Base-by-base conservation (phyloP, 2,113 vertebrate species). In the Cairina moschata region DNA sequence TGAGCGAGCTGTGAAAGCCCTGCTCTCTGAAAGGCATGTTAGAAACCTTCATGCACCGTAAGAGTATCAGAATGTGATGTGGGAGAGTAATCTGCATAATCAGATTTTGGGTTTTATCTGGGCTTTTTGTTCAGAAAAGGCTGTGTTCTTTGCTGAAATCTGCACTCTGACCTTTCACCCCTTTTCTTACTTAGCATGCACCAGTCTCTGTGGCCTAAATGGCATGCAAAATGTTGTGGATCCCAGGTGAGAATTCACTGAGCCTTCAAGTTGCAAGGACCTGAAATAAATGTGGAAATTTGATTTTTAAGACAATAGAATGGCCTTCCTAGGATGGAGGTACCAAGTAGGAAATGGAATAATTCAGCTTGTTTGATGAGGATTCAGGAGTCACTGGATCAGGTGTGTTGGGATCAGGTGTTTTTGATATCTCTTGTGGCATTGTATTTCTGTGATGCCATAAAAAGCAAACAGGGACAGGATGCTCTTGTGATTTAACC, bases 51-150 rank as follows among this genome's bases (percentile, higher is more conserved):
- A 95, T 66, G 38, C 34, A 29, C 22, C 9, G 9, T 72, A 31
- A 86, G 31, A 73, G 17, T 84, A 76, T 84, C 66, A 25, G 68
- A 79, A 62, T 60, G 48, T 96, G 91, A 91, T 2, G 10, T 50
- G 77, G 87, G 22, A 72, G 81, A 89, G 58, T 82, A 92, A 96
- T 44, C 95, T 69, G 6, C 58, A 58, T 93, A 87, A 96, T 95
- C 93, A 84, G 91, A 50, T 91, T 93, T 91, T 82, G 26, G 15
- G 55, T 4, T 78, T 97, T 88, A 84, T 89, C 80, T 78, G 23
- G 42, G 56, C 17, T 86, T 91, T 88, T 81, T 92, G 62, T 72
- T 15, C 48, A 68, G 83, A 63, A 89, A 60, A 93, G 56, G 26
- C 74, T 42, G 10, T 4, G 38, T 84, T 75, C 56, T 22, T 23